Evolutionary conservation across 2,797 vertebrate genomes (phyloP).

Genomic region (Xenops minutus): DNA sequence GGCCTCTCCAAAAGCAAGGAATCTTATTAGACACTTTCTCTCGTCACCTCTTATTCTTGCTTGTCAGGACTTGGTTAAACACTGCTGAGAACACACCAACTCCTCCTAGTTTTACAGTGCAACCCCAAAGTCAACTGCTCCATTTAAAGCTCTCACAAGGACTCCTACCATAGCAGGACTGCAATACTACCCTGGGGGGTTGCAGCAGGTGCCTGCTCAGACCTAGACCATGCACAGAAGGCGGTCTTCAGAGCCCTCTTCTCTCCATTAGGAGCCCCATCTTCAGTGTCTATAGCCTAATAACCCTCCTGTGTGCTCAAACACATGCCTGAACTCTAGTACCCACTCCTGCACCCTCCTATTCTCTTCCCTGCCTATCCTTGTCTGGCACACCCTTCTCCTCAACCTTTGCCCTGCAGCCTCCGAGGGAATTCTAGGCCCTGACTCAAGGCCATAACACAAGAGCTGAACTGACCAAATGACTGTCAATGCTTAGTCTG

Average conservation of each 20-base stretch:
- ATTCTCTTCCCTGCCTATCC: not conserved
- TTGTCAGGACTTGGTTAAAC: not conserved
- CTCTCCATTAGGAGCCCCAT: not conserved
- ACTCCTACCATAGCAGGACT: not conserved
- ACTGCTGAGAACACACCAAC: not conserved
- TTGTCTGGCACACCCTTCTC: not conserved
- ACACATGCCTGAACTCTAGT: not conserved
- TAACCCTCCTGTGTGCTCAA: not conserved
- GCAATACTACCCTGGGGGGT: accelerated
- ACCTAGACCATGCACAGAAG: not conserved
- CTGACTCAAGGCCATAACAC: not conserved
- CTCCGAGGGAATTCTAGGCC: not conserved
- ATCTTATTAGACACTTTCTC: not conserved
- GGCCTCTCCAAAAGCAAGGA: not conserved
- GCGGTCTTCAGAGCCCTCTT: not conserved
- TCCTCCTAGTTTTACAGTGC: not conserved
- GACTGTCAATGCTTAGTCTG: not conserved
- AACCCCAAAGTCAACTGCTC: not conserved
- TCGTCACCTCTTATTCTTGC: not conserved
- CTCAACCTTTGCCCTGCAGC: not conserved
- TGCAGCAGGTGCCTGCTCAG: not conserved
- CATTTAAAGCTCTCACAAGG: not conserved
- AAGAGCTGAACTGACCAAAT: not conserved
- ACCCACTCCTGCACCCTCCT: not conserved
- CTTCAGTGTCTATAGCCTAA: not conserved